phyloP scores from a whole-genome alignment of 2,113 vertebrate species.

The Piprites chloris region DNA sequence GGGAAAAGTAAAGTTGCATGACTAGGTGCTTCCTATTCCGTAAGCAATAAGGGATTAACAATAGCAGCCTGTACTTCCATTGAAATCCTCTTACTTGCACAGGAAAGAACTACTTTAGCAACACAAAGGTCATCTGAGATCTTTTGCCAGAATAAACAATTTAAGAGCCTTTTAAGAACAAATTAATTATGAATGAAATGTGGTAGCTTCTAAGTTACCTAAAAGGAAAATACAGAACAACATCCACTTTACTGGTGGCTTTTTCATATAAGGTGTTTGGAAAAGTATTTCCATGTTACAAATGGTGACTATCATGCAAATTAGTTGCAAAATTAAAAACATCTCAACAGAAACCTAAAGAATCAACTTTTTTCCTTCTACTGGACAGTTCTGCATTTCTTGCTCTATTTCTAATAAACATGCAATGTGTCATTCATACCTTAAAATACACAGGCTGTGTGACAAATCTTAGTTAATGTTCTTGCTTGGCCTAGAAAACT shows the following conservation, averaged over 20 bases:
- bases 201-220: not conserved
- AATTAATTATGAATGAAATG: not conserved
- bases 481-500: not conserved
- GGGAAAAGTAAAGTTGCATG: not conserved
- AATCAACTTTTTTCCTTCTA: not conserved
- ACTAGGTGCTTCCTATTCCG: not conserved
- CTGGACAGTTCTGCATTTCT: not conserved
- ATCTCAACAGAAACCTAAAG: not conserved
- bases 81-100: slow-evolving; percentile 9
- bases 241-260: not conserved
- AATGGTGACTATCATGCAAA: not conserved
- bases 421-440: not conserved
- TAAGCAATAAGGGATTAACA: not conserved
- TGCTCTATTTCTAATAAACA: not conserved
- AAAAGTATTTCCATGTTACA: not conserved
- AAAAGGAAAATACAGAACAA: not conserved
- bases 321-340: not conserved
- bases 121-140: not conserved
- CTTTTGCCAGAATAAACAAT: not conserved
- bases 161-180: not conserved
- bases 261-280: not conserved
- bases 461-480: not conserved
- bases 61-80: not conserved
- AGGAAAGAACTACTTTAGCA: not conserved
- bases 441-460: not conserved